These are phyloP conservation scores for Drymonia ruficornis DNA, from an alignment of 2,888 invertebrate species.

Conservation along the genomic window DNA sequence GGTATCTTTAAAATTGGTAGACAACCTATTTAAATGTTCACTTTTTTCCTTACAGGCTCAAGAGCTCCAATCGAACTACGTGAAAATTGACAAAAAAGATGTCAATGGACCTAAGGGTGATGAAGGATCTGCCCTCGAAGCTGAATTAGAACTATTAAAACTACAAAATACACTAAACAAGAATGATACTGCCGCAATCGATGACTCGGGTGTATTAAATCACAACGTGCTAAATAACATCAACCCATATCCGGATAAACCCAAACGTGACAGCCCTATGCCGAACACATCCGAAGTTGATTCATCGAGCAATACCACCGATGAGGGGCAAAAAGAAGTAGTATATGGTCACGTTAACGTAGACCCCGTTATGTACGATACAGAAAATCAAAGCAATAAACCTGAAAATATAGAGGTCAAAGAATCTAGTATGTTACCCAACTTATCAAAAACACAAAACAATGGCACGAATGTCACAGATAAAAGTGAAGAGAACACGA, in stretches of 20 bases:
- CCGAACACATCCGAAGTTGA: conserved; percentile 55
- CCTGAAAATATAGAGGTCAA: conserved; percentile 28
- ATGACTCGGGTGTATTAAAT: conserved; percentile 51
- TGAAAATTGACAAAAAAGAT: conserved; percentile 70
- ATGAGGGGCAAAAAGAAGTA: conserved; percentile 75
- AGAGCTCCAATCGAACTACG: conserved; percentile 55
- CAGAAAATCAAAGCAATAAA: conserved; percentile 49
- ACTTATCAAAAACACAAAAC: conserved; percentile 28
- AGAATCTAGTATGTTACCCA: conserved; percentile 7
- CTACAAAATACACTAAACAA: conserved; percentile 59
- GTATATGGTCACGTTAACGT: conserved; percentile 76
- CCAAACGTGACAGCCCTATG: conserved; percentile 73
- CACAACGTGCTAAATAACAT: conserved; percentile 64
- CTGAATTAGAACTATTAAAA: conserved; percentile 75
- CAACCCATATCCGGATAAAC: conserved; percentile 67
- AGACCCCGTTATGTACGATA: conserved; percentile 67
- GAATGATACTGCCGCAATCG: conserved; percentile 50
- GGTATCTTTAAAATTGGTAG: too few species aligned
- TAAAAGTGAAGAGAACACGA: conserved; percentile 25
- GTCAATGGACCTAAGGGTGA: conserved; percentile 56
- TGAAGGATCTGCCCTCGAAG: conserved; percentile 62
- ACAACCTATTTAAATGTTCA: background rate
- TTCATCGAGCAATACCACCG: conserved; percentile 47
- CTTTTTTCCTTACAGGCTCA: conserved; percentile 60
- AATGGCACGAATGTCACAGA: conserved; percentile 35